Percentiles rank a stretch among this genome's conserved stretches.
Evolutionary conservation across 2,888 invertebrate species (phyloP).

Genomic region (Apotomis turbidana): DNA sequence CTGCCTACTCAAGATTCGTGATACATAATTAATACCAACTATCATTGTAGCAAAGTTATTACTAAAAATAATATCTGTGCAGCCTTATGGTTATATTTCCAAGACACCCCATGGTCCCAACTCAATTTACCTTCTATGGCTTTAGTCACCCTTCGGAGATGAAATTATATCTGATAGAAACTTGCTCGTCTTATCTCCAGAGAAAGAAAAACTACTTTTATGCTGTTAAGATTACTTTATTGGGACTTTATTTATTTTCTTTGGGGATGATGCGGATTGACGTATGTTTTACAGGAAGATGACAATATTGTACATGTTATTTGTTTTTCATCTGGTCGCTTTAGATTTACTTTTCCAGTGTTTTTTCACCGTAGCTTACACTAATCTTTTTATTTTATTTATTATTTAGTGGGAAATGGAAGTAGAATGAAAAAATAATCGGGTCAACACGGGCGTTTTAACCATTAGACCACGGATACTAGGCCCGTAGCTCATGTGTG

Average conservation of each 20-base stretch:
- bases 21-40: background rate
- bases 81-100: constrained; percentile 23
- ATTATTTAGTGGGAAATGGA: too few species aligned
- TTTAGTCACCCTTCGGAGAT: constrained; percentile 68
- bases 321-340: background rate
- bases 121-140: constrained; percentile 67
- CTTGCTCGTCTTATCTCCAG: constrained; percentile 59
- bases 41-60: background rate
- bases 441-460: too few species aligned
- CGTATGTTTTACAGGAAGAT: constrained; percentile 7
- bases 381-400: too few species aligned
- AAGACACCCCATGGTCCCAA: constrained; percentile 56
- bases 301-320: background rate
- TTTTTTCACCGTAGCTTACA: too few species aligned
- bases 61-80: constrained; percentile 19
- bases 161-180: constrained; percentile 69
- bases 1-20: background rate
- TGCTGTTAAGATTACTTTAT: constrained; percentile 41
- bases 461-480: too few species aligned
- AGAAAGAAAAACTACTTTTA: constrained; percentile 38
- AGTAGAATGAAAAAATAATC: too few species aligned
- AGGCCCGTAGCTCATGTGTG: too few species aligned
- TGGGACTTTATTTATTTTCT: constrained; percentile 37
- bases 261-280: constrained; percentile 7
- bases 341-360: background rate